phyloP scores from a whole-genome alignment of 1,140 invertebrate species.

The Ectropis grisescens region DNA sequence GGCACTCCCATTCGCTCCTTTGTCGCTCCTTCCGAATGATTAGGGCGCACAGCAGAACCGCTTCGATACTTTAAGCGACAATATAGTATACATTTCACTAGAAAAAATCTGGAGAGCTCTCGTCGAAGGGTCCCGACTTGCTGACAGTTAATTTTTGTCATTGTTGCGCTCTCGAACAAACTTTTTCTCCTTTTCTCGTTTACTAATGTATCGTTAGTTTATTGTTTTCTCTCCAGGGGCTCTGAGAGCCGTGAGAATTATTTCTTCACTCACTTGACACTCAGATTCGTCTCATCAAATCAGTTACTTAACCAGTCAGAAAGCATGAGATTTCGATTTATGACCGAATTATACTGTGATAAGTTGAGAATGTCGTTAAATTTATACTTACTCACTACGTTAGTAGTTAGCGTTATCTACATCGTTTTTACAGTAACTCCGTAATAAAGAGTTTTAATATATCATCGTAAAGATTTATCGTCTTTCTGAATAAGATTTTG shows the following conservation, averaged over 20 bases:
- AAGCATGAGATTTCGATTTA: too few relatives aligned
- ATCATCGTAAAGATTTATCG: too few relatives aligned
- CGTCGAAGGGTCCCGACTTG: conserved; percentile 33
- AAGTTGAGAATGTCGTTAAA: too few relatives aligned
- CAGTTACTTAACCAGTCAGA: too few relatives aligned
- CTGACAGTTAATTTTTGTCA: conserved; percentile 55
- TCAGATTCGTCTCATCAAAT: conserved; percentile 11
- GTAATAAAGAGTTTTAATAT: too few relatives aligned
- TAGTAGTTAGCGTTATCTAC: too few relatives aligned
- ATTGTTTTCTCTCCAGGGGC: conserved; percentile 25
- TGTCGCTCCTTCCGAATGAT: conserved; percentile 62
- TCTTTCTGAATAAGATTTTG: too few relatives aligned
- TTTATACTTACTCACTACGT: too few relatives aligned
- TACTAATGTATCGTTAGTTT: conserved; percentile 20
- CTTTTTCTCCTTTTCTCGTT: conserved; percentile 32
- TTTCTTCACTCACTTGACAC: conserved; percentile 12
- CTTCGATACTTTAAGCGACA: conserved; percentile 24
- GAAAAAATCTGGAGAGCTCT: conserved; percentile 40
- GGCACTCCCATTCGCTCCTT: conserved; percentile 44
- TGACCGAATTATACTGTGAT: too few relatives aligned
- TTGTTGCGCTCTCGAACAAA: conserved; percentile 28
- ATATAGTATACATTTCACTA: conserved; percentile 60
- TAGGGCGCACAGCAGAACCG: conserved; percentile 47
- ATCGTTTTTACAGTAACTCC: too few relatives aligned
- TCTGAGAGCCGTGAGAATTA: conserved; percentile 56